Base-by-base conservation (phyloP, 2,888 invertebrate species). In the Rhagophthalmus giganteus region DNA sequence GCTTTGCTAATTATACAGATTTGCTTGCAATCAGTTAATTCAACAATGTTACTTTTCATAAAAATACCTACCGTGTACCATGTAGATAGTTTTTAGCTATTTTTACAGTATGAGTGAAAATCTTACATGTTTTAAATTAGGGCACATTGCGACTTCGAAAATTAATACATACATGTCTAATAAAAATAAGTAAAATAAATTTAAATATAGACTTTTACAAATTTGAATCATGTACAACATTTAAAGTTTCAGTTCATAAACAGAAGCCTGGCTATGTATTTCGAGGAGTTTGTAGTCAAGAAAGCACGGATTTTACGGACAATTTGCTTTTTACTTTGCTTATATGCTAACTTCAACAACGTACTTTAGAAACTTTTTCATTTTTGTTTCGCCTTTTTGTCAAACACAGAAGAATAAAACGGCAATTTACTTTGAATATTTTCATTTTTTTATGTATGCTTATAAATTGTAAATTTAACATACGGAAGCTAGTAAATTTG, bases 251-350 rank as follows among this genome's bases (percentile, higher is more conserved):
- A 50, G 31, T 50, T 50, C 37, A 50, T 49, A 49, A 49, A 49
- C 34, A 31, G 42, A 40, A 14, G 16, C 30, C 34, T 20, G 14
- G 30, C 14, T 50, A 42, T 41, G 34, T 44, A 50, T 50, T 42
- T 24, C 28, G 38, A 38, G 38, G 44, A 50, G 38, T 51, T 51
- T 33, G 44, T 38, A 38, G 28, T 31, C 38, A 42, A 57, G 60
- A 54, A 59, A 57, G 55, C 54, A 55, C 53, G 54, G 57, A 61
- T 60, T 61, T 61, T 47, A 58, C 58, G 48, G 57, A 58, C 57
- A 60, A 61, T 61, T 61, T 59, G 58, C 51, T 59, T 46, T 55
- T 42, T 35, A 42, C 45, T 50, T 39, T 37, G 32, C 31, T 42
- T 42, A 48, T 14, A 34, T 28, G 27, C 9, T 10, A 44, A 37